Percentiles rank a stretch among this genome's conserved stretches.
phyloP scores from a whole-genome alignment of 2,797 vertebrate genomes.

The Rhinophrynus dorsalis region DNA sequence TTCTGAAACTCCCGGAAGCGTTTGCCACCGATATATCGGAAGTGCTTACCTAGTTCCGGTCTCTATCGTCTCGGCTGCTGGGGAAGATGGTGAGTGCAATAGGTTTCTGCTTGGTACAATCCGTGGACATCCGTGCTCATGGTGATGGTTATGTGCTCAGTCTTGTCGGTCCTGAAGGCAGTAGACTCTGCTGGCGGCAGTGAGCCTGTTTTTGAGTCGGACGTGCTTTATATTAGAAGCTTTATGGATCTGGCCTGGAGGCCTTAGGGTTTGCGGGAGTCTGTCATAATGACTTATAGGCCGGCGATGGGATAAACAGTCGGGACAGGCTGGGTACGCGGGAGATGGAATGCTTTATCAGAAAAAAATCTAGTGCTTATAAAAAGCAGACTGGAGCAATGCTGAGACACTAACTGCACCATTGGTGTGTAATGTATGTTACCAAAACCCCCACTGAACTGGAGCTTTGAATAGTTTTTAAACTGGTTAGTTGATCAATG shows the following conservation, averaged over 20 bases:
- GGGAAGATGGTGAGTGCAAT: conserved; percentile 75
- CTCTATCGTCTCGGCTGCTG: conserved; percentile 74
- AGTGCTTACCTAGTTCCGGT: conserved; percentile 56
- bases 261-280: not conserved
- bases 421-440: too few species aligned
- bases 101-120: conserved; percentile 51
- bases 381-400: too few species aligned
- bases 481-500: too few species aligned
- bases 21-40: conserved; percentile 57
- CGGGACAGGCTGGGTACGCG: too few species aligned
- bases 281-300: too few species aligned
- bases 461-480: too few species aligned
- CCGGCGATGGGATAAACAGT: too few species aligned
- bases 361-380: too few species aligned
- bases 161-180: not conserved
- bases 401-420: too few species aligned
- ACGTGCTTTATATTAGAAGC: not conserved
- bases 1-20: conserved; percentile 62
- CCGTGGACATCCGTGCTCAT: conserved; percentile 63
- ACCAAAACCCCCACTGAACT: too few species aligned
- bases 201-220: not conserved
- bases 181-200: not conserved
- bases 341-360: too few species aligned
- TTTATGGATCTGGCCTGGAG: not conserved
- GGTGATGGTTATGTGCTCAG: rapidly evolving